Conservation (phyloP, 2,113 vertebrate genomes). For the Dendrocopos noguchii region DNA sequence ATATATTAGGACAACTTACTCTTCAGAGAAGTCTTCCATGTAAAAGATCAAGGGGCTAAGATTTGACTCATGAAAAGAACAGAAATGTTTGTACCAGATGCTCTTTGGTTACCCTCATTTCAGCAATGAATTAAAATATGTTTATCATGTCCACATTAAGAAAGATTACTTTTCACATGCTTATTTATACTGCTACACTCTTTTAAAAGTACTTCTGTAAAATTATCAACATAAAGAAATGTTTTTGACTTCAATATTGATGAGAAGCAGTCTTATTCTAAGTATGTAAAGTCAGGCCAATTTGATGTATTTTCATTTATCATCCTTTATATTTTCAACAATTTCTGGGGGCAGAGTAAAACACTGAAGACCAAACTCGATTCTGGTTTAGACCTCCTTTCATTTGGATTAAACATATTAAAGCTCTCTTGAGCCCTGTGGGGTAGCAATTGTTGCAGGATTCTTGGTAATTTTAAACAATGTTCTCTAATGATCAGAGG, state of each 20-base stretch:
- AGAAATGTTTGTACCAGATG: neutral
- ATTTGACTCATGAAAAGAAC: neutral
- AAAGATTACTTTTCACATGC: neutral
- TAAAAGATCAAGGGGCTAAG: neutral
- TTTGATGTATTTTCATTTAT: slow-evolving; percentile 15
- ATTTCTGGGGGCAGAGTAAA: neutral
- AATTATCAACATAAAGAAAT: neutral
- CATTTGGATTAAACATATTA: neutral
- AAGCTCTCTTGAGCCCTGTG: neutral
- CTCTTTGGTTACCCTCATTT: neutral
- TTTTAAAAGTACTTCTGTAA: neutral
- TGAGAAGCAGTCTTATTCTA: neutral
- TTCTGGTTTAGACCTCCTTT: neutral
- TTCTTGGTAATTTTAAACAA: neutral
- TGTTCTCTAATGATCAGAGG: neutral
- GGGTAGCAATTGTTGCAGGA: neutral
- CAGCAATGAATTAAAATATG: neutral
- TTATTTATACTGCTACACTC: neutral
- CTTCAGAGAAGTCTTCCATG: neutral
- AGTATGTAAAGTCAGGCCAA: neutral
- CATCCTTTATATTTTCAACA: neutral
- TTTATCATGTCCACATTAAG: neutral
- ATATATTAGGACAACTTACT: neutral
- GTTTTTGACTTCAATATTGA: neutral
- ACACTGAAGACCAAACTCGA: neutral